These are phyloP conservation scores for Silurus aristotelis DNA, from an alignment of 2,797 vertebrate genomes.

Conservation along the genomic window DNA sequence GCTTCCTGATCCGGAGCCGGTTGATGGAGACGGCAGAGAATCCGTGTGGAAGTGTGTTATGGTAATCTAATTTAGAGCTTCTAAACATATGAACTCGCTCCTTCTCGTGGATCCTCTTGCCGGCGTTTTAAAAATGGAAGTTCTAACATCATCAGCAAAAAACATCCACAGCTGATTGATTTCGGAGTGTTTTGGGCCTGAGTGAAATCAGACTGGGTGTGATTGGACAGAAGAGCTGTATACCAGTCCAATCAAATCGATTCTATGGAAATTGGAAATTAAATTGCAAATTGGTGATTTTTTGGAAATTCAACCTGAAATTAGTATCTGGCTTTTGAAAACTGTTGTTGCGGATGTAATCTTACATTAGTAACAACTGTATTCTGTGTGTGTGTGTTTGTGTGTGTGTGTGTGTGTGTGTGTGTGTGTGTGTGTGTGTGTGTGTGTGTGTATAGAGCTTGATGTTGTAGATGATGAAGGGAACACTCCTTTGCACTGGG, in stretches of 20 bases:
- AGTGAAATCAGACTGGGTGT: background rate
- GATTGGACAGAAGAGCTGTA: background rate
- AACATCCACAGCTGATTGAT: background rate
- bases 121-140: background rate
- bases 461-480: slow-evolving; percentile 75
- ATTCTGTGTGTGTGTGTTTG: background rate
- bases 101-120: too few relatives aligned
- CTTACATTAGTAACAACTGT: background rate
- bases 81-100: background rate
- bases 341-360: background rate
- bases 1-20: background rate
- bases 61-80: background rate
- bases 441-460: slow-evolving; percentile 65
- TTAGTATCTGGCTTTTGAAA: background rate
- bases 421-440: background rate
- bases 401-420: slow-evolving; percentile 6
- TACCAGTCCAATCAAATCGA: background rate
- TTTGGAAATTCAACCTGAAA: too few relatives aligned
- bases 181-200: background rate
- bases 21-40: background rate
- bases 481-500: slow-evolving; percentile 81
- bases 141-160: background rate
- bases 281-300: too few relatives aligned
- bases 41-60: background rate
- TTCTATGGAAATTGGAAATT: background rate